Conservation (phyloP, 1,140 invertebrate genomes). For the Monomorium pharaonis region DNA sequence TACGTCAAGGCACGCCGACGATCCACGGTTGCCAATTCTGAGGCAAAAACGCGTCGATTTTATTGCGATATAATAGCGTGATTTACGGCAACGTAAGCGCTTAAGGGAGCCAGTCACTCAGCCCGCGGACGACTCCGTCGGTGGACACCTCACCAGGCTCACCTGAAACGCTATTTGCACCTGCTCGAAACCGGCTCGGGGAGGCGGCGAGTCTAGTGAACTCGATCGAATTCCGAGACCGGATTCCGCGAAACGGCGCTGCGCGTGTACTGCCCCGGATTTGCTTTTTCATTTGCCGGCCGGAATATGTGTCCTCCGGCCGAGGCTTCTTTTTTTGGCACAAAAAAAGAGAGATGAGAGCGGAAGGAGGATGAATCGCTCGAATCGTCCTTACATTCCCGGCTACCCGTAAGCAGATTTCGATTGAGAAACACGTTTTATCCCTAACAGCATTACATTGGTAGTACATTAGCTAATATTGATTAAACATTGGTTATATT, state of each 20-base stretch:
- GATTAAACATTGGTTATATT: no score
- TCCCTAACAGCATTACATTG: no score
- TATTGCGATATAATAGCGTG: conserved; percentile 27
- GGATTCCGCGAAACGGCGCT: conserved; percentile 76
- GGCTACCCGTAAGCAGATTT: not conserved
- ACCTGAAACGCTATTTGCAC: conserved; percentile 61
- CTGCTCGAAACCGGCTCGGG: conserved; percentile 77
- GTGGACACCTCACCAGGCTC: conserved; percentile 38
- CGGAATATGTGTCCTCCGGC: conserved; percentile 35
- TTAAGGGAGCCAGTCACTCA: conserved; percentile 28
- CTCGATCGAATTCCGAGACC: conserved; percentile 81
- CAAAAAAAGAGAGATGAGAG: conserved; percentile 3
- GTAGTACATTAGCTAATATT: no score
- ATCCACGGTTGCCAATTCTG: not conserved
- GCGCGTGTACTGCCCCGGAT: conserved; percentile 60
- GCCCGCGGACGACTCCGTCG: conserved; percentile 24
- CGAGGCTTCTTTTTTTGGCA: conserved; percentile 38
- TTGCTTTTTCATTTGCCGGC: conserved; percentile 61
- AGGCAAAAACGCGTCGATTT: conserved; percentile 32
- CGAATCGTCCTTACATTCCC: conserved; percentile 11
- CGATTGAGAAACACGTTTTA: not conserved
- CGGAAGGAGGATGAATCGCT: not conserved
- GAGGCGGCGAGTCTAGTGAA: conserved; percentile 75
- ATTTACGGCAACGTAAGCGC: conserved; percentile 52
- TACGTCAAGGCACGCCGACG: not conserved